Conservation (phyloP, 2,797 vertebrate species). For the Chanos chanos region DNA sequence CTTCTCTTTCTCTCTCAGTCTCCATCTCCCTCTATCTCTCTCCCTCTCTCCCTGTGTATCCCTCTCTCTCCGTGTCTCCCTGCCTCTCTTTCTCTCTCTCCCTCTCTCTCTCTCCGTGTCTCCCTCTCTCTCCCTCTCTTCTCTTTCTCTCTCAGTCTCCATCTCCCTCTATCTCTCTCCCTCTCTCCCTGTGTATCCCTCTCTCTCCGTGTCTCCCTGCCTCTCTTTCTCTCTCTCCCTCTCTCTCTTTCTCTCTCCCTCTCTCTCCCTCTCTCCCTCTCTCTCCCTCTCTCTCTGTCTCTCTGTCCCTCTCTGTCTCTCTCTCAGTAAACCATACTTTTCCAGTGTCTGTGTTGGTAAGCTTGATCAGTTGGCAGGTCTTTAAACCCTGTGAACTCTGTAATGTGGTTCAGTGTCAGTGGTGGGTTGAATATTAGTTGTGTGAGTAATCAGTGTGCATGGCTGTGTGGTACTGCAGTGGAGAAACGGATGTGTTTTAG, state of each 20-base stretch:
- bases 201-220: constrained; percentile 9
- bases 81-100: constrained; percentile 41
- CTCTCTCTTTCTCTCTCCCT: constrained; percentile 29
- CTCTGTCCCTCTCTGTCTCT: neutral
- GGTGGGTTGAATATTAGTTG: no score
- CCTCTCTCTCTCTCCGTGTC: constrained; percentile 52
- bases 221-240: neutral
- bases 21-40: constrained; percentile 33
- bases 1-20: constrained; percentile 7
- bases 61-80: constrained; percentile 47
- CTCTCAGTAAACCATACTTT: neutral
- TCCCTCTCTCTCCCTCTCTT: constrained; percentile 26
- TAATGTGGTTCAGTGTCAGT: no score
- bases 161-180: constrained; percentile 17
- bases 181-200: constrained; percentile 21
- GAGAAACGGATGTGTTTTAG: no score
- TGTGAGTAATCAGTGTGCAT: no score
- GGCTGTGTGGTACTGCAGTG: no score
- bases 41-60: constrained; percentile 21
- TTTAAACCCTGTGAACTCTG: no score
- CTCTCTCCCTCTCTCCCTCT: constrained; percentile 11
- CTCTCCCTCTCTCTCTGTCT: constrained; percentile 12
- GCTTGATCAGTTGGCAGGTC: no score
- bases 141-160: constrained; percentile 37
- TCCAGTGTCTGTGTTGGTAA: neutral